Evolutionary conservation across 30 jellyfish, hydroid and myxozoan genomes (phyloP).

Genomic region (Catostylus mosaicus): DNA sequence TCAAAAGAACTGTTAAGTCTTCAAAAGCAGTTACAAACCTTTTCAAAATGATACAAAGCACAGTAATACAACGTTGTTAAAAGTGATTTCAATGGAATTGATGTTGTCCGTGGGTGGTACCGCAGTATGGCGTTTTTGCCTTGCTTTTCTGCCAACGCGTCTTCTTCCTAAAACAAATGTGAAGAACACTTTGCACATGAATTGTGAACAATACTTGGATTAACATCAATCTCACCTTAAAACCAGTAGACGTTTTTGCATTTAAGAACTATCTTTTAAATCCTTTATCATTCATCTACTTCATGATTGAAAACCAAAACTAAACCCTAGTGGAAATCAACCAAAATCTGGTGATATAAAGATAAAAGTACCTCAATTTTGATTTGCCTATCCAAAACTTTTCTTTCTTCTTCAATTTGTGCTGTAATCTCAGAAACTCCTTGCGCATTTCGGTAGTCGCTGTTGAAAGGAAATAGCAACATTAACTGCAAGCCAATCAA

Average conservation of each 20-base stretch:
- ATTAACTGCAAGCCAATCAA: neutral
- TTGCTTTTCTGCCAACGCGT: slow-evolving; percentile 49
- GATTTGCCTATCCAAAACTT: slow-evolving; percentile 46
- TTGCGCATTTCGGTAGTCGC: slow-evolving; percentile 48
- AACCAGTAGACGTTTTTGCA: too few relatives aligned
- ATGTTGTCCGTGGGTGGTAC: slow-evolving; percentile 56
- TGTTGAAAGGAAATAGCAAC: neutral
- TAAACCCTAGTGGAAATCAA: too few relatives aligned
- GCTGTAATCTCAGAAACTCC: slow-evolving; percentile 51
- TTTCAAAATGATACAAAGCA: slow-evolving; percentile 81
- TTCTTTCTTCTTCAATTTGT: slow-evolving; percentile 61
- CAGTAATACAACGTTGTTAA: slow-evolving; percentile 83
- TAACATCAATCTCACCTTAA: too few relatives aligned
- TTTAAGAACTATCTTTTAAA: too few relatives aligned
- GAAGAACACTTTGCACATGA: too few relatives aligned
- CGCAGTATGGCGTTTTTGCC: slow-evolving; percentile 54
- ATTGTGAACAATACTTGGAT: too few relatives aligned
- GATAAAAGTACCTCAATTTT: slow-evolving; percentile 61
- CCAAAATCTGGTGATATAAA: too few relatives aligned
- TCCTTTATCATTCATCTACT: too few relatives aligned
- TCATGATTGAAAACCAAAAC: too few relatives aligned
- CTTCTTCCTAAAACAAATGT: slow-evolving; percentile 88
- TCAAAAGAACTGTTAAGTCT: too few relatives aligned
- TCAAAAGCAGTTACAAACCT: slow-evolving; percentile 28
- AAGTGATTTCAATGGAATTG: slow-evolving; percentile 57